Conservation (phyloP, 2,797 vertebrate genomes). For the Dicrostonyx torquatus region DNA sequence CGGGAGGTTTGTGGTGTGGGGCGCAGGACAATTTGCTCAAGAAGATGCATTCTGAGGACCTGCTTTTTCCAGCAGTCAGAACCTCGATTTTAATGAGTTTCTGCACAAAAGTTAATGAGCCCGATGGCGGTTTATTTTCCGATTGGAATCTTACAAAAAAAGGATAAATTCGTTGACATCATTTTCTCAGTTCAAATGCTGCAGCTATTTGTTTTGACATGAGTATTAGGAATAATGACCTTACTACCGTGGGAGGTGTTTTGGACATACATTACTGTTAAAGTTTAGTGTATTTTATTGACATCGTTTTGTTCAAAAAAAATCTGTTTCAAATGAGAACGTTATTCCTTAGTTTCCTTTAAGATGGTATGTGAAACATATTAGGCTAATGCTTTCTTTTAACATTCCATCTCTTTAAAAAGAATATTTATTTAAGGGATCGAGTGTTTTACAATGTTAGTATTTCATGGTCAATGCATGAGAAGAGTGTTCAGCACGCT, state of each 20-base stretch:
- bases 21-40: neutral
- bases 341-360: neutral
- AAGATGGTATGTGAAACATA: neutral
- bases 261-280: neutral
- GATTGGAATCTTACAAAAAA: neutral
- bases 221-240: neutral
- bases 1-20: neutral
- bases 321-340: neutral
- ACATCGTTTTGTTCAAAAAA: slow-evolving; percentile 6
- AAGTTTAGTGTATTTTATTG: slow-evolving; percentile 9
- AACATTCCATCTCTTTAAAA: slow-evolving; percentile 20
- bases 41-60: neutral
- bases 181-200: slow-evolving; percentile 53
- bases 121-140: slow-evolving; percentile 48
- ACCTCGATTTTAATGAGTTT: neutral
- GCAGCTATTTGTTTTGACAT: slow-evolving; percentile 34
- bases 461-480: neutral
- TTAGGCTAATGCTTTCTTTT: slow-evolving; percentile 32
- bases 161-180: slow-evolving; percentile 48
- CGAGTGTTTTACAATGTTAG: neutral
- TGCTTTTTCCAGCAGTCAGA: neutral
- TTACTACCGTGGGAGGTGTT: neutral
- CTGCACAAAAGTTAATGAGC: slow-evolving; percentile 14
- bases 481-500: slow-evolving; percentile 8
- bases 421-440: neutral